phyloP scores from a whole-genome alignment of 1,140 invertebrate species.

The Bombus sylvicola region DNA sequence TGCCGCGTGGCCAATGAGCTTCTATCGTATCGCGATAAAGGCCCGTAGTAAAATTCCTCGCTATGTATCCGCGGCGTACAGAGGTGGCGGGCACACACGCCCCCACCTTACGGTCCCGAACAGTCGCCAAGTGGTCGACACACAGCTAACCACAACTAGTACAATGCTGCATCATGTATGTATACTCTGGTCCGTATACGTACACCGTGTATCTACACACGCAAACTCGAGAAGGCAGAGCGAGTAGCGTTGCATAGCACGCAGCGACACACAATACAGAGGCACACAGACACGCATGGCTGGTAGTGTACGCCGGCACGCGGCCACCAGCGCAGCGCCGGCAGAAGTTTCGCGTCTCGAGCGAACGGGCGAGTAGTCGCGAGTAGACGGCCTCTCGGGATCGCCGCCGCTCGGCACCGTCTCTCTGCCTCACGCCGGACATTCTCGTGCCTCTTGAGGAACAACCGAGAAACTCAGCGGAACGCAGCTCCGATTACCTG shows the following conservation, averaged over 20 bases:
- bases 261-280: neutral
- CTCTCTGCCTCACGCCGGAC: constrained; percentile 35
- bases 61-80: neutral
- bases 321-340: constrained; percentile 31
- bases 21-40: constrained; percentile 32
- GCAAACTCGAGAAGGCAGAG: neutral
- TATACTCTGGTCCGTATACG: neutral
- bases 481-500: constrained; percentile 20
- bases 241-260: neutral
- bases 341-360: constrained; percentile 53
- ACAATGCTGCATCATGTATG: neutral
- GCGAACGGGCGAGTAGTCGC: constrained; percentile 49
- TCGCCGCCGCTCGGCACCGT: constrained; percentile 54
- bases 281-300: neutral
- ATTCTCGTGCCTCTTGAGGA: constrained; percentile 39
- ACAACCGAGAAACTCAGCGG: constrained; percentile 20
- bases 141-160: constrained; percentile 39
- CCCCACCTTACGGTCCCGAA: constrained; percentile 41
- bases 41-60: constrained; percentile 43
- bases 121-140: constrained; percentile 55
- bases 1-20: constrained; percentile 14
- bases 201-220: neutral
- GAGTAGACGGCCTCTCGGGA: constrained; percentile 38
- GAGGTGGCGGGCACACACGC: constrained; percentile 44
- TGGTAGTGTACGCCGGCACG: constrained; percentile 12